These are phyloP conservation scores for Vespertilio murinus DNA, from an alignment of 2,797 vertebrate species.

Conservation along the genomic window DNA sequence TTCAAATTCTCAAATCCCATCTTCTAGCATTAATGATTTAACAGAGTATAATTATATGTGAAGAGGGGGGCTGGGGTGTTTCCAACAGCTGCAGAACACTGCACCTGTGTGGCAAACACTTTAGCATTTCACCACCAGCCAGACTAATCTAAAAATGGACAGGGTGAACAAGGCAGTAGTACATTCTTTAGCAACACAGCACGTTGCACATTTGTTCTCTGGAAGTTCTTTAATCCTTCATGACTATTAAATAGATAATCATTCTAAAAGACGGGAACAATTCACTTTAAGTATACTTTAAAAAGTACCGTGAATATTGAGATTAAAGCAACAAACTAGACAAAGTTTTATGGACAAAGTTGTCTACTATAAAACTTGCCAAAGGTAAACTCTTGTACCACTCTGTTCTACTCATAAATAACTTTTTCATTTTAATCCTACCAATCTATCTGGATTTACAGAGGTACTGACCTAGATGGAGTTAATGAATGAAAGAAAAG, in stretches of 20 bases:
- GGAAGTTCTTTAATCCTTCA: background rate
- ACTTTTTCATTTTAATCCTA: background rate
- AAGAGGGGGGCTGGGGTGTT: background rate
- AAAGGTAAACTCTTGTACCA: background rate
- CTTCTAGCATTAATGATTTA: conserved; percentile 29
- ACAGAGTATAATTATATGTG: background rate
- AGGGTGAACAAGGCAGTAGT: background rate
- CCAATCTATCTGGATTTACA: background rate
- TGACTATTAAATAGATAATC: background rate
- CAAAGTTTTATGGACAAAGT: background rate
- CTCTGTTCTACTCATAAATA: background rate
- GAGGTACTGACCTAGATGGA: background rate
- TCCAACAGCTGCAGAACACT: conserved; percentile 65
- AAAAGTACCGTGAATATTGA: background rate
- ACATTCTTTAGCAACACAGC: conserved; percentile 42
- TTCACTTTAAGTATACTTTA: background rate
- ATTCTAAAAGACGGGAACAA: background rate
- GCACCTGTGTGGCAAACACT: conserved; percentile 58
- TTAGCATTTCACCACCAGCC: conserved; percentile 25
- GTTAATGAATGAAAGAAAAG: background rate
- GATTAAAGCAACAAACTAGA: conserved; percentile 29
- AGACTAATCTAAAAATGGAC: conserved; percentile 56
- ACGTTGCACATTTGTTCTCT: conserved; percentile 41
- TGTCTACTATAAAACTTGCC: background rate
- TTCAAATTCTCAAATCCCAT: conserved; percentile 39